Percentiles rank a stretch among this genome's conserved stretches.
Evolutionary conservation across 2,797 vertebrate genomes (phyloP).

Genomic region (Hypotaenidia okinawae): DNA sequence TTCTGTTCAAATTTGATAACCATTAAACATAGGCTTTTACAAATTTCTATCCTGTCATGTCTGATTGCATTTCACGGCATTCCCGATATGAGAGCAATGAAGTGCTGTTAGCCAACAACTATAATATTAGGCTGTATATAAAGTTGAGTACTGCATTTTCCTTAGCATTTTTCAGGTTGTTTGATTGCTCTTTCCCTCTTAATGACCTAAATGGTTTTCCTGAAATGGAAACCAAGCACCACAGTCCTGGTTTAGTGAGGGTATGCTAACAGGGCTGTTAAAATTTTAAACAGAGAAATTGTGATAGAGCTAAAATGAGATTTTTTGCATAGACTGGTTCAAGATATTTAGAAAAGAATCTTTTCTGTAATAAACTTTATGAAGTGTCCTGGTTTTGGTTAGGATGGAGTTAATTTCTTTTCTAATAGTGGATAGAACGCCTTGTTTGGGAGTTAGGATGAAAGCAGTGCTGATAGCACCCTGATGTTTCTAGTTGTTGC

Average conservation of each 20-base stretch:
- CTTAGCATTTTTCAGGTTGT: background rate
- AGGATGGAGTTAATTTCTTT: too few relatives aligned
- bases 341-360: background rate
- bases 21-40: constrained; percentile 24
- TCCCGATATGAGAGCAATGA: background rate
- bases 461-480: too few relatives aligned
- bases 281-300: background rate
- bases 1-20: constrained; percentile 52
- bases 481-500: too few relatives aligned
- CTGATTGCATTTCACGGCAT: constrained; percentile 19
- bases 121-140: background rate
- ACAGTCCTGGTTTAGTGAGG: background rate
- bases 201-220: background rate
- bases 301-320: background rate
- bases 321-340: background rate
- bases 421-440: too few relatives aligned
- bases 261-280: background rate
- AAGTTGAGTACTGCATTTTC: background rate
- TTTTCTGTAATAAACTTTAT: background rate
- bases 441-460: too few relatives aligned
- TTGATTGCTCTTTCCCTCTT: background rate
- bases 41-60: constrained; percentile 8
- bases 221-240: background rate
- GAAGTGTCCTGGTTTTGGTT: background rate
- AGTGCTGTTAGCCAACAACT: background rate